A percentile compares a stretch with the other conserved stretches of the same genome.
These are phyloP conservation scores for Baronia brevicornis DNA, from an alignment of 2,888 invertebrate genomes.

Conservation along the genomic window DNA sequence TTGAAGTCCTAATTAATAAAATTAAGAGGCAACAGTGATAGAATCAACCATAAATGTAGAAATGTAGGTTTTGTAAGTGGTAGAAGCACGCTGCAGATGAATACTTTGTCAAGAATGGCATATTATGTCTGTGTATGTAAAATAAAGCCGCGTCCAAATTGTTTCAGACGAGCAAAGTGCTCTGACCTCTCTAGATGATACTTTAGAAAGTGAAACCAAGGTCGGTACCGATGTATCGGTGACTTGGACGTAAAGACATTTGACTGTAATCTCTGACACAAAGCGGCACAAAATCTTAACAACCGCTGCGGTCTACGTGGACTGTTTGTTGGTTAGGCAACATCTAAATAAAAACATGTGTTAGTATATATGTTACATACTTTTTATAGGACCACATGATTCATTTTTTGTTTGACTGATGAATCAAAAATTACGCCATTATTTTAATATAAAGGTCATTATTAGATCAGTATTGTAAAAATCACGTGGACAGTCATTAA, in stretches of 20 bases:
- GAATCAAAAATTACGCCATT: too few relatives aligned
- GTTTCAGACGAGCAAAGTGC: slow-evolving; percentile 27
- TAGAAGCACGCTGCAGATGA: too few relatives aligned
- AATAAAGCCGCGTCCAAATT: slow-evolving; percentile 18
- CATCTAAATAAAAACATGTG: slow-evolving; percentile 18
- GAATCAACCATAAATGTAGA: too few relatives aligned
- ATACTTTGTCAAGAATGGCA: slow-evolving; percentile 5
- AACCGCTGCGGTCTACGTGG: slow-evolving; percentile 24
- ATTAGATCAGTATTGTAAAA: too few relatives aligned
- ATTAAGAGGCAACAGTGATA: too few relatives aligned
- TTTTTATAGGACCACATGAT: slow-evolving; percentile 2
- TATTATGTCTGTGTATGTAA: not conserved
- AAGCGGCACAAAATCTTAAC: slow-evolving; percentile 29
- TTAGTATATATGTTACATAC: slow-evolving; percentile 9
- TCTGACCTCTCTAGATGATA: slow-evolving; percentile 36
- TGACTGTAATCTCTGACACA: slow-evolving; percentile 28
- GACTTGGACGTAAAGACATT: slow-evolving; percentile 22
- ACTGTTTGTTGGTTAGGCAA: slow-evolving; percentile 31
- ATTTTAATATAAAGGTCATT: too few relatives aligned
- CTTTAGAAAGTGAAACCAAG: slow-evolving; percentile 57
- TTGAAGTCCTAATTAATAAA: too few relatives aligned
- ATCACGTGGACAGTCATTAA: too few relatives aligned
- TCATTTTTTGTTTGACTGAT: too few relatives aligned
- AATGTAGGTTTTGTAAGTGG: too few relatives aligned
- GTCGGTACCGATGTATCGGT: slow-evolving; percentile 23